These are phyloP conservation scores for Branchipolynoe longqiensis DNA, from an alignment of 2,888 invertebrate genomes.

Conservation along the genomic window DNA sequence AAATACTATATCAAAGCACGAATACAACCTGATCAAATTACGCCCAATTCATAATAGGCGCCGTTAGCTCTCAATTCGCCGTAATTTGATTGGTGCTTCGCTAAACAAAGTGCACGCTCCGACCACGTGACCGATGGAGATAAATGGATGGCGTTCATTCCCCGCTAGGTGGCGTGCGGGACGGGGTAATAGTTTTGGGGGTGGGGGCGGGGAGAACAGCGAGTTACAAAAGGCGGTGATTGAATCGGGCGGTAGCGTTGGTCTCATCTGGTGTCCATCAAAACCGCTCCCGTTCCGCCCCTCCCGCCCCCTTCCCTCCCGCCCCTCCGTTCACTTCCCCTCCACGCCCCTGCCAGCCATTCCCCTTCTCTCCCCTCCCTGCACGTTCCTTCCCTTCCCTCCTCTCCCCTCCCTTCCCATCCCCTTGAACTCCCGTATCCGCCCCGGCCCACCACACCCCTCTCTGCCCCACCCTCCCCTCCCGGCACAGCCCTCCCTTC, in stretches of 20 bases:
- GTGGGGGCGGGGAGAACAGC: background rate
- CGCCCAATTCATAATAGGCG: background rate
- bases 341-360: no score
- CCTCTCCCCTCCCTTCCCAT: no score
- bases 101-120: background rate
- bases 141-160: background rate
- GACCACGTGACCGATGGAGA: background rate
- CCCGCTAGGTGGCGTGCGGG: slow-evolving; percentile 13
- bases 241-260: background rate
- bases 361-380: no score
- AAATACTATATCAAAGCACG: no score
- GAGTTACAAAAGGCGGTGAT: slow-evolving; percentile 35
- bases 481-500: no score
- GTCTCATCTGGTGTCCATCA: slow-evolving; percentile 28
- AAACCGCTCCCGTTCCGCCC: no score
- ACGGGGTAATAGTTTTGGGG: slow-evolving; percentile 6
- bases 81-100: slow-evolving; percentile 7
- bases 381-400: no score
- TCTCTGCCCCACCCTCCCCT: no score
- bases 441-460: no score
- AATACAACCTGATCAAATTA: background rate
- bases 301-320: no score
- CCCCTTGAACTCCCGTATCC: no score
- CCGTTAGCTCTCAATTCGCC: background rate
- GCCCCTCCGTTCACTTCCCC: no score